Evolutionary conservation across 2,113 vertebrate genomes (phyloP).

Genomic region (Chloropsis hardwickii): DNA sequence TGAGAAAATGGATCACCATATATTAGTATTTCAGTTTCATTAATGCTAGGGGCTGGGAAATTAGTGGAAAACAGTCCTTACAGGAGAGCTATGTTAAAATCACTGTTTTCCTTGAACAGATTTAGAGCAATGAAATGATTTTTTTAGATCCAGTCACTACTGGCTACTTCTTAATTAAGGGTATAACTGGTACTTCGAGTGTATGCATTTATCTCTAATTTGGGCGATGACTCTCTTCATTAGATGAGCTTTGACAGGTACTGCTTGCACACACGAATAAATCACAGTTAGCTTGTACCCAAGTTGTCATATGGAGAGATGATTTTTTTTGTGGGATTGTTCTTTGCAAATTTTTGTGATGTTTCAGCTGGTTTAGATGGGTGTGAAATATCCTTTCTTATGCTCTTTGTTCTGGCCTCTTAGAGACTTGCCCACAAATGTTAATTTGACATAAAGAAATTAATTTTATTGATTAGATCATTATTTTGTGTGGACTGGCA

Average conservation of each 20-base stretch:
- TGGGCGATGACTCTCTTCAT: fast-evolving
- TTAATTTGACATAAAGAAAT: not conserved
- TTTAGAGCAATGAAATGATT: not conserved
- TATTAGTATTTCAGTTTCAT: not conserved
- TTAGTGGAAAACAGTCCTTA: not conserved
- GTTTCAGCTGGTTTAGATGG: not conserved
- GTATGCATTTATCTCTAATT: not conserved
- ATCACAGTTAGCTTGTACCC: not conserved
- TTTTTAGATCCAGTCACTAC: not conserved
- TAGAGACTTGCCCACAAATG: not conserved
- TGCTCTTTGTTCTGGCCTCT: not conserved
- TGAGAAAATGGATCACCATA: not conserved
- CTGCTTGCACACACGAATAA: not conserved
- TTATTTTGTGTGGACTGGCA: not conserved
- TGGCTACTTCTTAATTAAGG: not conserved
- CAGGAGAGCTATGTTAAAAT: not conserved
- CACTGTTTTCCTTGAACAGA: not conserved
- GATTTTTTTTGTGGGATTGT: not conserved
- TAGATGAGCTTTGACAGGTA: not conserved
- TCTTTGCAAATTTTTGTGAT: not conserved
- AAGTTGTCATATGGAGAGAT: not conserved
- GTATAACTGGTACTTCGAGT: not conserved
- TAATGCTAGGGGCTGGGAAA: not conserved
- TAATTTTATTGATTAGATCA: not conserved
- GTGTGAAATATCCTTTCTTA: not conserved